Base-by-base conservation (phyloP, 2,888 invertebrate species). In the Ophion slaviceki region DNA sequence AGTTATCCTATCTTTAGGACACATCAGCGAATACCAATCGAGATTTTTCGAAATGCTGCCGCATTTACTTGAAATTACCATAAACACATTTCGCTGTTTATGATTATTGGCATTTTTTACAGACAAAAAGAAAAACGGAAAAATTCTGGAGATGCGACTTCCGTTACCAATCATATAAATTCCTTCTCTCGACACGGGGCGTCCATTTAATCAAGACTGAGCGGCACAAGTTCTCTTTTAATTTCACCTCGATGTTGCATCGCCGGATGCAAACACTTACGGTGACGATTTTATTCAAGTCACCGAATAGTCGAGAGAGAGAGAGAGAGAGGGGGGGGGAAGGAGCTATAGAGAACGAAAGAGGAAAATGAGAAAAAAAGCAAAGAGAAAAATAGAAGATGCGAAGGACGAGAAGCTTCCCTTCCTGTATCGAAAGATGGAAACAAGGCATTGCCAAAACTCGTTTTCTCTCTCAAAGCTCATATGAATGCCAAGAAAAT, bases 401-500 rank as follows among this genome's bases (percentile, higher is more conserved):
- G 17, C 14, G 11, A 28, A 28, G 32, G 11, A 28, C 10, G 32
- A 32, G 62, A 28, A 47, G 40, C 66, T 67, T 36, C 17, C 70
- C 59, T 28, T 70, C n/a, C 67, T n/a, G 67, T 32, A 61, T 20
- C 17, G 17, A 57, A 57, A 67, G 28, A 80, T 11, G 57, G 62
- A 72, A 72, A 71, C 64, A 28, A 59, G 59, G 72, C 32, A 64
- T 45, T 74, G 80, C 80, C 80, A 80, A 74, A 80, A 74, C 74
- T 45, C 66, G 40, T n/a, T 28, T 66, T 28, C 28, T 20, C 36
- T 62, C 71, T 71, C 71, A 32, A 70, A 28, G 64, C 20, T 71
- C 64, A 20, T 62, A 72, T n/a, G 40, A 20, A 67, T 80, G 74
- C 74, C 80, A 80, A 72, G 74, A 36, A 80, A 53, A 67, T 80